Evolutionary conservation across 2,797 vertebrate genomes (phyloP).

Genomic region (Schizothorax lantsangensis): DNA sequence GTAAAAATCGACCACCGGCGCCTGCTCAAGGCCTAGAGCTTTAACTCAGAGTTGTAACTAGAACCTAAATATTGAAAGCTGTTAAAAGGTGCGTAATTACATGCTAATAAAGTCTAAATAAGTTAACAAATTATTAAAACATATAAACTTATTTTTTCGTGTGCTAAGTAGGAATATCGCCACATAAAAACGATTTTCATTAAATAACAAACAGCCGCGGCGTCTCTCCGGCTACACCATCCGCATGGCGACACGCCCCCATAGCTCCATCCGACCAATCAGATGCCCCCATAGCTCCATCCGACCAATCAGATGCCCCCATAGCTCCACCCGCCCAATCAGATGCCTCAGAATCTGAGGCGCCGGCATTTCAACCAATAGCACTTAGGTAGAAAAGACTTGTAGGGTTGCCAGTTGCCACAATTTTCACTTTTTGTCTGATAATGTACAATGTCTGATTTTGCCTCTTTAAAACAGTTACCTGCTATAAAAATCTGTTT

Average conservation of each 20-base stretch:
- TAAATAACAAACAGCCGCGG: slow-evolving; percentile 71
- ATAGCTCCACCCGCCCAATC: slow-evolving; percentile 72
- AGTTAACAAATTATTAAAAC: slow-evolving; percentile 16
- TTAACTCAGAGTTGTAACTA: slow-evolving; percentile 71
- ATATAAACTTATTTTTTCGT: slow-evolving; percentile 43
- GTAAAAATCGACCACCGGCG: slow-evolving; percentile 82
- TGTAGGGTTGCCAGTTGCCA: not conserved
- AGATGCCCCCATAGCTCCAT: slow-evolving; percentile 22
- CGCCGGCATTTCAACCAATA: slow-evolving; percentile 71
- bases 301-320: slow-evolving; percentile 73
- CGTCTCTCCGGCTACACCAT: slow-evolving; percentile 74
- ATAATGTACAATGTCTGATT: no score
- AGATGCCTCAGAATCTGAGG: slow-evolving; percentile 56
- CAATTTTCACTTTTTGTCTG: not conserved
- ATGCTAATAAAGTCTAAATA: slow-evolving; percentile 63
- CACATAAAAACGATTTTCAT: slow-evolving; percentile 70
- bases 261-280: slow-evolving; percentile 72
- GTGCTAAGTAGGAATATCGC: slow-evolving; percentile 53
- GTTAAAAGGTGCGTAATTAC: slow-evolving; percentile 4
- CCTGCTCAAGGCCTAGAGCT: slow-evolving; percentile 71
- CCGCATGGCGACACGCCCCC: slow-evolving; percentile 70
- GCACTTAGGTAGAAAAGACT: slow-evolving; percentile 3
- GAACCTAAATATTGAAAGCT: slow-evolving; percentile 63
- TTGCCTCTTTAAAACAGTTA: not conserved
- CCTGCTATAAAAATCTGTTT: not conserved